phyloP scores from a whole-genome alignment of 2,113 vertebrate species.

The Ifrita kowaldi region DNA sequence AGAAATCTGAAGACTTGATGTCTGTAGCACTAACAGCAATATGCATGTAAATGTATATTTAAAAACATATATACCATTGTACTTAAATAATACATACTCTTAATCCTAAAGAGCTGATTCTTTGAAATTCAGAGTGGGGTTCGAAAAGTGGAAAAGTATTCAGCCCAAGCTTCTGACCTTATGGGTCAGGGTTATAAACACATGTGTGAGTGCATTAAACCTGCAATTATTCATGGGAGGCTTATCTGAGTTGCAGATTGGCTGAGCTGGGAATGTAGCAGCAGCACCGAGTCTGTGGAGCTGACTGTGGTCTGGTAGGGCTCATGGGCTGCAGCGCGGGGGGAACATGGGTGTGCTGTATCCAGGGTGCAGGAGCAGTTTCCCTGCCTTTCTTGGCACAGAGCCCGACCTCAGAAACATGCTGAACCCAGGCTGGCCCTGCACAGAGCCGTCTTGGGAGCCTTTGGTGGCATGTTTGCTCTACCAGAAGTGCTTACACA shows the following conservation, averaged over 20 bases:
- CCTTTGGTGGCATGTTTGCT: not conserved
- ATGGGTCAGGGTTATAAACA: conserved; percentile 18
- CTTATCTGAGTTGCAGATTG: not conserved
- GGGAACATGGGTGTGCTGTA: not conserved
- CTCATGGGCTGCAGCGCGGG: rapidly evolving
- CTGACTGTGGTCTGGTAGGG: not conserved
- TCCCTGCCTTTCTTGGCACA: not conserved
- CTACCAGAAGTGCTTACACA: not conserved
- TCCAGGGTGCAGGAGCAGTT: not conserved
- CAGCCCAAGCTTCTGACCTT: not conserved
- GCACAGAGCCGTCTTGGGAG: not conserved
- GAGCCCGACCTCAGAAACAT: not conserved
- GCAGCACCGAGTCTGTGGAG: not conserved
- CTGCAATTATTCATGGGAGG: not conserved
- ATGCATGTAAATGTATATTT: not conserved
- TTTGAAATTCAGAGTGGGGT: not conserved
- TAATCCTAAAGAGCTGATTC: not conserved
- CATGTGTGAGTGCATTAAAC: not conserved
- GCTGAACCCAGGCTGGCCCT: not conserved
- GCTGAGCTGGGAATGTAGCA: not conserved
- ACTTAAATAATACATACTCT: not conserved
- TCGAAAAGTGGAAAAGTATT: not conserved
- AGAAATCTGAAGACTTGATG: not conserved
- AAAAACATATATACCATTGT: not conserved
- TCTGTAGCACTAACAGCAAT: not conserved